These are phyloP conservation scores for Heloderma charlesbogerti DNA, from an alignment of 2,113 vertebrate genomes.

Conservation along the genomic window DNA sequence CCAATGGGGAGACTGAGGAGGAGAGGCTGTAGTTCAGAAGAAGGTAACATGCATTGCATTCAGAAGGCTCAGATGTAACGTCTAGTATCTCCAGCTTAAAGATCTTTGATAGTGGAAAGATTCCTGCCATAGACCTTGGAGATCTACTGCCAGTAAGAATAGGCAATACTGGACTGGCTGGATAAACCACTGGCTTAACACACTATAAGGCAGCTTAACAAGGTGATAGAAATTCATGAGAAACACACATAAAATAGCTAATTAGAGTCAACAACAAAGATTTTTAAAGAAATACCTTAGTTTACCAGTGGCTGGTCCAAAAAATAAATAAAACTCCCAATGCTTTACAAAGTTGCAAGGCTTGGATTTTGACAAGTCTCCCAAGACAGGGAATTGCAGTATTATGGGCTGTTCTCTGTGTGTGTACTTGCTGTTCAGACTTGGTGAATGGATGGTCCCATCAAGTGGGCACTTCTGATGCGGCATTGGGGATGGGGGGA, in stretches of 20 bases:
- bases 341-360: neutral
- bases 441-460: neutral
- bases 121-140: neutral
- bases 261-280: neutral
- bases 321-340: neutral
- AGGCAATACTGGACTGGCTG: neutral
- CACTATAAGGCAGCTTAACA: neutral
- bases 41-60: neutral
- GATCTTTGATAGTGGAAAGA: neutral
- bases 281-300: neutral
- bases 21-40: neutral
- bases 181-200: neutral
- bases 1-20: neutral
- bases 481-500: too few relatives aligned
- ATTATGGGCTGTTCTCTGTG: neutral
- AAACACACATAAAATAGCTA: neutral
- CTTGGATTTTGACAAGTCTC: neutral
- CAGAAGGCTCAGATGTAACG: neutral
- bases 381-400: neutral
- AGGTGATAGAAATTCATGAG: neutral
- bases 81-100: neutral
- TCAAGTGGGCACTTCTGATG: neutral
- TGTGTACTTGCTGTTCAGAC: neutral
- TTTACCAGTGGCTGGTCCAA: neutral
- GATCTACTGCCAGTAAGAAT: neutral